Evolutionary conservation across 2,888 invertebrate species (phyloP), one percentile per base, ranked within the genome.

Genomic region (Hylaea fasciaria): DNA sequence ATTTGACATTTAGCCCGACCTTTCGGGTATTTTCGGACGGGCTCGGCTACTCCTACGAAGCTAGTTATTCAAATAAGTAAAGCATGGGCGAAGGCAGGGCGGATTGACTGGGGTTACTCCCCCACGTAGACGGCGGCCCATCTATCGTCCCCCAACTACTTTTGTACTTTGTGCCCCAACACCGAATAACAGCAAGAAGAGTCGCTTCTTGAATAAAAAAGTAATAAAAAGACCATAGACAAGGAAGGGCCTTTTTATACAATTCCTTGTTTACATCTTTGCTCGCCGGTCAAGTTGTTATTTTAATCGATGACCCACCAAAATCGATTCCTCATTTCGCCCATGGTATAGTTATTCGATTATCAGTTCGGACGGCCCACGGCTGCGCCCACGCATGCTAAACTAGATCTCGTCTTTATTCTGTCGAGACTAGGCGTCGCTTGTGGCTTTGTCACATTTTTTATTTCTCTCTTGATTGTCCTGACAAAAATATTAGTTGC

Each of bases 1-100:
- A 73, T 82, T 83, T 90, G 89, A 89, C 89, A 91, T 91, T 89
- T 88, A 85, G 85, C 86, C 85, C 82, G 89, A 91, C 89, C 89
- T 89, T 86, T 89, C 61, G 61, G 61, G 76, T 77, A 76, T 80
- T 84, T 85, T 85, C 82, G 88, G 82, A 79, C 76, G 73, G 73
- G 74, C 69, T 79, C 81, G 81, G 78, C 73, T 80, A 87, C 89
- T 85, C 88, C 86, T 85, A 89, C 89, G 76, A 74, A 63, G 69
- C 74, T 76, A 76, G 72, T 76, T 83, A 85, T 84, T 81, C 78
- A 78, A 75, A 71, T 62, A 74, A 72, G 76, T 76, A 76, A 79
- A 60, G 11, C 64, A 57, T 45, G 60, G 60, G 50, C 51, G 54
- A 32, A 17, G 41, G 28, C 17, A 60, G 60, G 54, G 32, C 22